Base-by-base conservation (phyloP, 2,888 invertebrate genomes). In the Apocheima hispidaria region DNA sequence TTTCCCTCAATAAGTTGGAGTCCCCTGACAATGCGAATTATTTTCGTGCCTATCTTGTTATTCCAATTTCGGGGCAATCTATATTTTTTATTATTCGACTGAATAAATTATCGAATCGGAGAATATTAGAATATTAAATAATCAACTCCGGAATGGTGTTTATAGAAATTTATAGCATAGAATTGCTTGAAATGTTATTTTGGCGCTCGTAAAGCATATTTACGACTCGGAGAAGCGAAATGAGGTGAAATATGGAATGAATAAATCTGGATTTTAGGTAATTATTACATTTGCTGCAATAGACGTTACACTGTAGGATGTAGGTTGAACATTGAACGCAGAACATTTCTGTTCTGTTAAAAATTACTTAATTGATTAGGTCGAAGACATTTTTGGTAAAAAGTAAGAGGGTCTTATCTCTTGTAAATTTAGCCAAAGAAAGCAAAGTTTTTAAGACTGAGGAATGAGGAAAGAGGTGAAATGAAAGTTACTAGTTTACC, bases 11-110 rank as follows among this genome's bases (percentile, higher is more conserved):
- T 87, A 86, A 86, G 81, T 83, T 78, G 70, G 76, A 81, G 78
- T 85, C 87, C 83, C 86, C 76, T 75, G 88, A 86, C 87, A 87
- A 85, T 87, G 77, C 76, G 83, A 86, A 88, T 88, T 88, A 86
- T 86, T 81, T 78, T 75, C 79, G 70, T 83, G 79, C 82, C 84
- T 80, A 84, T 87, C 85, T 82, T 86, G 86, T 86, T 86, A 84
- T 86, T 83, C 82, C 86, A 84, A 86, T 84, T 86, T 83, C 76
- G 77, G 73, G 75, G 80, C 79, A 87, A 84, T 86, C 85, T 82
- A 78, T 81, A 83, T 83, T 73, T 79, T 78, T 71, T 65, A 59
- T 63, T 65, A 57, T 54, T 58, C 68, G 66, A 46, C 65, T 36
- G 69, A 66, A 58, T 70, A 70, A 77, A 77, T 77, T 74, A 77